Evolutionary conservation across 2,888 invertebrate genomes (phyloP).

Genomic region (Eilema caniola): DNA sequence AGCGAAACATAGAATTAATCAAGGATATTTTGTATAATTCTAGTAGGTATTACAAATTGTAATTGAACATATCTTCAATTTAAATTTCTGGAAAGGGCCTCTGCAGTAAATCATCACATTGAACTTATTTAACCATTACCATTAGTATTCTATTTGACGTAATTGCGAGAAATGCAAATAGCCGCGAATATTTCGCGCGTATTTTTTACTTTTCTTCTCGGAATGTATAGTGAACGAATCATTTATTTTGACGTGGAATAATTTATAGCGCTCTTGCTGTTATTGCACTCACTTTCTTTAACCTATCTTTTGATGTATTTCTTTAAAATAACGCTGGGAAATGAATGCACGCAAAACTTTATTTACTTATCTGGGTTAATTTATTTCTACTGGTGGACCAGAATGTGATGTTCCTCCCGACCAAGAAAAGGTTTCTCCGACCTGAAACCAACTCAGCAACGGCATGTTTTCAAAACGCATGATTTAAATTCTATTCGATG

Average conservation of each 20-base stretch:
- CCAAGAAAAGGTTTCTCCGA: neutral
- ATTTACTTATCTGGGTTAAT: neutral
- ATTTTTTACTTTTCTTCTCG: conserved; percentile 4
- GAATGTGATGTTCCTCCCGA: neutral
- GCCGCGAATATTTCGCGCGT: neutral
- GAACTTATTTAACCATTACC: neutral
- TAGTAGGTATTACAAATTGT: too few species aligned
- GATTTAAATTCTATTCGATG: too few species aligned
- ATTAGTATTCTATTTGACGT: neutral
- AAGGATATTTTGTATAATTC: too few species aligned
- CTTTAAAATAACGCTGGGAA: conserved; percentile 35
- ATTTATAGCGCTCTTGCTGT: conserved; percentile 42
- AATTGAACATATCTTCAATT: too few species aligned
- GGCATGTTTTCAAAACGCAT: too few species aligned
- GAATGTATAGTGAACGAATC: conserved; percentile 13
- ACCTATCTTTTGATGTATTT: conserved; percentile 27
- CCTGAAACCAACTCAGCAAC: too few species aligned
- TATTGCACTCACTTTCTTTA: conserved; percentile 40
- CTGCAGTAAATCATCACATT: too few species aligned
- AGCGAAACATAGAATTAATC: too few species aligned
- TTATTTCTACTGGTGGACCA: neutral
- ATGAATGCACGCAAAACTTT: conserved; percentile 23
- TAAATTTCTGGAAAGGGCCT: too few species aligned
- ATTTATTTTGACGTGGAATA: conserved; percentile 40
- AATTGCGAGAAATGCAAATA: neutral